Evolutionary conservation across 2,888 invertebrate genomes (phyloP), one percentile per base, ranked within the genome.

Genomic region (Euplagia quadripunctaria): DNA sequence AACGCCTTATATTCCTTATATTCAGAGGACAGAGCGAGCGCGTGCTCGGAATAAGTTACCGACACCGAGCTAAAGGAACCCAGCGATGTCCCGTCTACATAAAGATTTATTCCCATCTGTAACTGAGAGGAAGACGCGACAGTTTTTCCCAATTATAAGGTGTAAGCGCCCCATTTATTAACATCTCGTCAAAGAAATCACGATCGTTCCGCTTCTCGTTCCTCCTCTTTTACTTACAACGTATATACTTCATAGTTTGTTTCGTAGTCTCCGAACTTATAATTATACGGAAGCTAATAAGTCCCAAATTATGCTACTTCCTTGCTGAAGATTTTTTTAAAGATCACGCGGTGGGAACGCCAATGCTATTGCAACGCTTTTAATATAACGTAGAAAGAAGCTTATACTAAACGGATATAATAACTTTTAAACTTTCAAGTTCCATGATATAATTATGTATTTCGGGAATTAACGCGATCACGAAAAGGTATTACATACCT

Each of bases 61-160:
- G 85, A 83, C 82, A 82, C 79, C 79, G 77, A 74, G 80, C 82
- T 81, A 77, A 82, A 85, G 85, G 88, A 87, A 87, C 86, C 89
- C 86, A 85, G 86, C 88, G 91, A 91, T 91, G 70, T 90, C 90
- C 92, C 90, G 92, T 93, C 94, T 95, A 94, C 93, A 94, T 94
- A 94, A 94, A 96, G 95, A 96, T 95, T 96, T 94, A 96, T 95
- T 92, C 93, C 92, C 93, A 94, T 94, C 94, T 94, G 95, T 95
- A 94, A 95, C 93, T 94, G 94, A 95, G 95, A 92, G 88, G 92
- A 87, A 90, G 92, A 95, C 75, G 75, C 75, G 95, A 94, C 95
- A 93, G 90, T 95, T 95, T 95, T 95, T 94, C 93, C 93, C 94
- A 95, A 95, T 95, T 95, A 95, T 93, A 93, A 94, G 91, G 92